These are phyloP conservation scores for Arctocebus calabarensis DNA, from an alignment of 2,797 vertebrate genomes.

Conservation along the genomic window DNA sequence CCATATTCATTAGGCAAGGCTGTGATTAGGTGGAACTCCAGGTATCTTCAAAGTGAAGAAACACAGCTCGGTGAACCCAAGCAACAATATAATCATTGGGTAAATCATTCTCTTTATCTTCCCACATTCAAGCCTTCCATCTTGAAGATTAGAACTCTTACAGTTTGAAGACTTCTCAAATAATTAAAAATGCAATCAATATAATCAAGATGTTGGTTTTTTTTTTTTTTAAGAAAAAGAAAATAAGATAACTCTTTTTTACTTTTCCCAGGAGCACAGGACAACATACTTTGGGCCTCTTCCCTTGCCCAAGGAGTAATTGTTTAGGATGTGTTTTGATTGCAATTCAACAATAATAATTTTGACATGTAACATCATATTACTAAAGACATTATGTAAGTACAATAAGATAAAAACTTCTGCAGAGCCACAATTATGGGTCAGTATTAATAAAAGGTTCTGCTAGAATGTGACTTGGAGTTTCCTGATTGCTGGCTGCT, in stretches of 20 bases:
- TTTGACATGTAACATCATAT: conserved; percentile 16
- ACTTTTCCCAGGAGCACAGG: background rate
- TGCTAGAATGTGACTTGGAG: background rate
- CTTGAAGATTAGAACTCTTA: conserved; percentile 60
- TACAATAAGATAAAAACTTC: conserved; percentile 45
- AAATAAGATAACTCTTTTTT: background rate
- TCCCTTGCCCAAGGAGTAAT: background rate
- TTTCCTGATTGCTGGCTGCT: conserved; percentile 27
- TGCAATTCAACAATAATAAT: conserved; percentile 51
- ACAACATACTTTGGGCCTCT: background rate
- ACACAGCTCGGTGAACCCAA: conserved; percentile 22
- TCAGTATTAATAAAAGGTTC: conserved; percentile 59
- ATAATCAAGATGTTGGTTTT: background rate
- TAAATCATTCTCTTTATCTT: background rate
- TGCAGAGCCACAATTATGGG: conserved; percentile 61
- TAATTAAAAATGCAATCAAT: conserved; percentile 27
- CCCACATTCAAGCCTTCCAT: conserved; percentile 10
- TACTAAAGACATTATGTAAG: conserved; percentile 41
- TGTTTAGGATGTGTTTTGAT: conserved; percentile 46
- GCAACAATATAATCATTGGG: background rate
- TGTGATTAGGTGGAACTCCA: conserved; percentile 46
- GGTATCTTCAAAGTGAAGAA: conserved; percentile 41
- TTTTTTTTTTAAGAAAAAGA: conserved; percentile 28
- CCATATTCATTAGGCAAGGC: conserved; percentile 10
- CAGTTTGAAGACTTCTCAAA: conserved; percentile 21